Conservation (phyloP, 64 coral and sea anemone genomes). For the Orbicella faveolata region DNA sequence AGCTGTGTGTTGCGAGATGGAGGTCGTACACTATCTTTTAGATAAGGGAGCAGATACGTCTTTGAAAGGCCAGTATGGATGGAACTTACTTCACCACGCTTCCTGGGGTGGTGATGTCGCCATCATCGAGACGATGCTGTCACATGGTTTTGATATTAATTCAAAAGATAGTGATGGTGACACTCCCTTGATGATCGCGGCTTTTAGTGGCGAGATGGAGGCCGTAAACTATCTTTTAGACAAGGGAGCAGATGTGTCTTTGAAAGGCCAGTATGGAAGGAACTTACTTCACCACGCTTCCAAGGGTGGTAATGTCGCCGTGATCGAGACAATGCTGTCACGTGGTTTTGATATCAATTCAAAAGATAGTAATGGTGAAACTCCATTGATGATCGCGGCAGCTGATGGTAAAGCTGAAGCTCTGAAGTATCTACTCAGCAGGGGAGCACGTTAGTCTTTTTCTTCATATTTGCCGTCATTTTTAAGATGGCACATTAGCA, state of each 20-base stretch:
- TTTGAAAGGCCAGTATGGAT: background rate
- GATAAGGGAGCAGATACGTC: background rate
- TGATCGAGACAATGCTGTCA: background rate
- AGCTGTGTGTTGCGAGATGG: background rate
- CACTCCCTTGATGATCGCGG: background rate
- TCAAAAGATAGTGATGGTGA: background rate
- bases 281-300: background rate
- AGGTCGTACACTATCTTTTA: background rate
- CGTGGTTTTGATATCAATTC: slow-evolving; percentile 7
- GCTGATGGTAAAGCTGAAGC: background rate
- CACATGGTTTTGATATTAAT: background rate
- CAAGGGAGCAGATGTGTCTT: background rate
- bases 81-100: background rate
- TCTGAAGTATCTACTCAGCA: background rate
- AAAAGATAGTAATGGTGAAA: background rate
- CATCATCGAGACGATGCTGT: background rate
- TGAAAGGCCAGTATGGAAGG: background rate
- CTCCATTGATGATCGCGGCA: background rate
- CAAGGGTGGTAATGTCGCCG: background rate
- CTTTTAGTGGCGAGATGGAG: background rate
- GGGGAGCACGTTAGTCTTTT: background rate
- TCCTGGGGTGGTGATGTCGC: background rate
- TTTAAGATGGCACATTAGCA: no score
- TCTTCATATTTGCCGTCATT: no score
- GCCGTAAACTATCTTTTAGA: background rate